Percentiles rank a stretch among this genome's conserved stretches.
Conservation (phyloP, 1,140 invertebrate genomes). For the Brachionus manjavacas region DNA sequence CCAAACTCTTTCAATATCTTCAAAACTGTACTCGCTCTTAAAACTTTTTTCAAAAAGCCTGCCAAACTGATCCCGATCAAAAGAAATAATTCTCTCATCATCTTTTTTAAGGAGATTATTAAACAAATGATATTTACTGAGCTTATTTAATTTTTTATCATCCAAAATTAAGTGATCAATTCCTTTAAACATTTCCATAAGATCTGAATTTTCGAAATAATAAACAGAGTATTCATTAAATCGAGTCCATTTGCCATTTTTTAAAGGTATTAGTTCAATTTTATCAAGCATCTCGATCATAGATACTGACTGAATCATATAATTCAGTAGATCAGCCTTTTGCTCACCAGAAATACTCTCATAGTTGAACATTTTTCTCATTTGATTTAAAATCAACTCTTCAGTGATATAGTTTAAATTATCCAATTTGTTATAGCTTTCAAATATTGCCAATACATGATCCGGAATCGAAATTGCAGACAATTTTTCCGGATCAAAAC, state of each 20-base stretch:
- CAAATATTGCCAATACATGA: background rate
- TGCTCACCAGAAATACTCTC: background rate
- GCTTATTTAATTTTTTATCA: background rate
- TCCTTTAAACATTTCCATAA: conserved; percentile 30
- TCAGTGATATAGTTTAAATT: conserved; percentile 2
- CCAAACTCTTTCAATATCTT: background rate
- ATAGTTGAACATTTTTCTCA: background rate
- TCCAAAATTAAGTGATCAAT: conserved; percentile 31
- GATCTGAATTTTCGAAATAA: conserved; percentile 34
- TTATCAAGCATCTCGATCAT: background rate
- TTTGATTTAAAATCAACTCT: background rate
- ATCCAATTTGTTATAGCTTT: conserved; percentile 9
- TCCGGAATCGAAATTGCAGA: background rate
- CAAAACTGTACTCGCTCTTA: background rate
- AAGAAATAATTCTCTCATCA: background rate
- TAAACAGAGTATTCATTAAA: conserved; percentile 25
- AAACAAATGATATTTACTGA: background rate
- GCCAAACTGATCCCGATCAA: background rate
- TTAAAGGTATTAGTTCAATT: conserved; percentile 42
- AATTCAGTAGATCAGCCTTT: conserved; percentile 14
- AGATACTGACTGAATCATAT: background rate
- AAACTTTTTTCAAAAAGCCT: background rate
- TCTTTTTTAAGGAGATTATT: background rate
- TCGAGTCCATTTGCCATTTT: background rate
- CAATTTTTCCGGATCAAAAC: background rate